Percentiles rank a stretch among this genome's conserved stretches.
phyloP scores from a whole-genome alignment of 1,140 invertebrate genomes.

The Anthonomus grandis region DNA sequence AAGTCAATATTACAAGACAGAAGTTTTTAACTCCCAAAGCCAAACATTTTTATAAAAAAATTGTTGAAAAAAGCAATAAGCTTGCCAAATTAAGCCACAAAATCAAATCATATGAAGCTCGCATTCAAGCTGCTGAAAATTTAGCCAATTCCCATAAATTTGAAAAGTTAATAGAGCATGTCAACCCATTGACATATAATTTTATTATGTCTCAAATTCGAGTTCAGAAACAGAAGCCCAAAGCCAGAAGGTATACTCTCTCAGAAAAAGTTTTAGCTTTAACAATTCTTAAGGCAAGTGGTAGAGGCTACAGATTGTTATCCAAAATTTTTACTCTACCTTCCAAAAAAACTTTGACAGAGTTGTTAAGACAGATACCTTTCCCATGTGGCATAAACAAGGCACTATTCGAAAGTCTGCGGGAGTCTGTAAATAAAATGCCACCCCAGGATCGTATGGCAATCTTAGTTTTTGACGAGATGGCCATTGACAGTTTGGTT shows the following conservation, averaged over 20 bases:
- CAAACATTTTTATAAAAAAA: no score
- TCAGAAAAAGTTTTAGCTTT: slow-evolving; percentile 36
- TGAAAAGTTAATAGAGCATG: slow-evolving; percentile 9
- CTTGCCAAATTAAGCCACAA: no score
- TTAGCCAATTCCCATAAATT: background rate
- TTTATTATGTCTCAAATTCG: slow-evolving; percentile 26
- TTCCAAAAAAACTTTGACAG: slow-evolving; percentile 27
- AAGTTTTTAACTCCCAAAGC: no score
- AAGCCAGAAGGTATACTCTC: slow-evolving; percentile 29
- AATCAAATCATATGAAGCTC: background rate
- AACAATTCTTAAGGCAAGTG: slow-evolving; percentile 34
- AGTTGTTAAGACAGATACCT: slow-evolving; percentile 31
- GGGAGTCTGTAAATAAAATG: slow-evolving; percentile 14
- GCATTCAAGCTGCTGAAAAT: background rate
- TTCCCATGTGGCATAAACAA: slow-evolving; percentile 37
- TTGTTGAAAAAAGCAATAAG: no score
- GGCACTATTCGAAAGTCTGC: slow-evolving; percentile 16
- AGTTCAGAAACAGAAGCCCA: slow-evolving; percentile 7
- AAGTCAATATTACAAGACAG: no score
- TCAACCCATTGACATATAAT: slow-evolving; percentile 17
- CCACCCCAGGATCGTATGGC: slow-evolving; percentile 9
- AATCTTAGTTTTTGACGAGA: slow-evolving; percentile 31
- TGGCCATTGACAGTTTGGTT: slow-evolving; percentile 12
- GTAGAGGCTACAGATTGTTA: slow-evolving; percentile 34
- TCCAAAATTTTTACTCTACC: slow-evolving; percentile 30